Evolutionary conservation across 2,113 vertebrate genomes (phyloP).

Genomic region (Hippocampus comes): DNA sequence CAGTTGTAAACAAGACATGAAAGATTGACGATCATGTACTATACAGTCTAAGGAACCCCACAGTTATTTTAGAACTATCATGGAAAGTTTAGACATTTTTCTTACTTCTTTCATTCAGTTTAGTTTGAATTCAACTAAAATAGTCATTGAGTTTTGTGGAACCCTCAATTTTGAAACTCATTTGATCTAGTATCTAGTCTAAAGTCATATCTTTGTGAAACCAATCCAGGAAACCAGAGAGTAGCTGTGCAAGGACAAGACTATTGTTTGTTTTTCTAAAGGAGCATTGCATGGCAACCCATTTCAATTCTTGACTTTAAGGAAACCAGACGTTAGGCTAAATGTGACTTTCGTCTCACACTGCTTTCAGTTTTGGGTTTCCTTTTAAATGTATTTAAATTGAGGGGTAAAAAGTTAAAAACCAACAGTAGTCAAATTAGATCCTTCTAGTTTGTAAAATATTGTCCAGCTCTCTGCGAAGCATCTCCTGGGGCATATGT

Average conservation of each 20-base stretch:
- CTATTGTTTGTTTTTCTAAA: neutral
- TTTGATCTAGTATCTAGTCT: neutral
- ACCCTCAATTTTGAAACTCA: neutral
- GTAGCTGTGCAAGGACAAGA: conserved; percentile 1
- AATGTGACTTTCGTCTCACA: neutral
- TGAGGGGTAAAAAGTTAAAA: neutral
- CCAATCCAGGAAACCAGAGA: conserved; percentile 21
- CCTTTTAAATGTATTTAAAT: neutral
- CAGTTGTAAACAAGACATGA: neutral
- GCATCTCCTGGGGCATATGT: neutral
- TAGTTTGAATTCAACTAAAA: neutral
- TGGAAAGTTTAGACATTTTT: no score
- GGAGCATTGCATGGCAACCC: neutral
- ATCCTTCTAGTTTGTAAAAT: neutral
- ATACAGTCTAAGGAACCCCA: neutral
- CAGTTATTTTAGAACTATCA: neutral
- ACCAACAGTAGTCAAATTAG: neutral
- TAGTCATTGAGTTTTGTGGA: neutral
- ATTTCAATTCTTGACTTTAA: neutral
- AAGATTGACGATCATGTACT: neutral
- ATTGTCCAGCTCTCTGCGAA: neutral
- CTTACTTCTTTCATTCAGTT: neutral
- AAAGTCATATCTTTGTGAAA: conserved; percentile 8
- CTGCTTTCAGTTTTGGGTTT: neutral
- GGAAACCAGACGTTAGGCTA: neutral